phyloP scores from a whole-genome alignment of 2,113 vertebrate species.

The Apeltes quadracus region DNA sequence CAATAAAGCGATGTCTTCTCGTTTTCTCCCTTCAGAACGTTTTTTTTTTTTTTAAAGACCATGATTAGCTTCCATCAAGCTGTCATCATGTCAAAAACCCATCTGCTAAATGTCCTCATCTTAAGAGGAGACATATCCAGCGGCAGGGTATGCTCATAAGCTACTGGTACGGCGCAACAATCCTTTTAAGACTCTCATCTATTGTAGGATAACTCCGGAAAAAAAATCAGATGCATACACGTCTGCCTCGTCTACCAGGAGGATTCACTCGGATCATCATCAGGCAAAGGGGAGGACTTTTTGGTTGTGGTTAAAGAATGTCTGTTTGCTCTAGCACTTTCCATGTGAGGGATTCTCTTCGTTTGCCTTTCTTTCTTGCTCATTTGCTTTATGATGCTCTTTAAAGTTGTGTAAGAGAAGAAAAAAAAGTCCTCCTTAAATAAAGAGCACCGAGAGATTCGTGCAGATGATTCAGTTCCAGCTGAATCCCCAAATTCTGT shows the following conservation, averaged over 20 bases:
- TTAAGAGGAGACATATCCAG: constrained; percentile 36
- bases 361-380: constrained; percentile 49
- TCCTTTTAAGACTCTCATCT: constrained; percentile 71
- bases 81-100: constrained; percentile 20
- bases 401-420: constrained; percentile 20
- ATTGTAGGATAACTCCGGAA: constrained; percentile 31
- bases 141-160: constrained; percentile 35
- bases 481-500: constrained; percentile 34
- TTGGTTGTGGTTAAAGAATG: constrained; percentile 44
- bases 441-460: constrained; percentile 63
- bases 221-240: constrained; percentile 18
- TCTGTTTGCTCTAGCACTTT: constrained; percentile 65
- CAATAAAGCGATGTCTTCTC: constrained; percentile 4
- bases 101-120: constrained; percentile 29
- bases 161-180: constrained; percentile 57
- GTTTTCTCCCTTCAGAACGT: background rate
- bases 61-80: constrained; percentile 9
- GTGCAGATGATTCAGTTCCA: constrained; percentile 27
- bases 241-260: constrained; percentile 49
- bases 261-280: constrained; percentile 48
- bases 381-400: constrained; percentile 37
- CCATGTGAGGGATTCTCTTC: constrained; percentile 50
- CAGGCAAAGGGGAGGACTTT: constrained; percentile 9
- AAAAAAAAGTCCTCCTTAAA: constrained; percentile 15
- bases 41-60: constrained; percentile 5